phyloP scores from a whole-genome alignment of 1,140 invertebrate species.

The Palaemon carinicauda region DNA sequence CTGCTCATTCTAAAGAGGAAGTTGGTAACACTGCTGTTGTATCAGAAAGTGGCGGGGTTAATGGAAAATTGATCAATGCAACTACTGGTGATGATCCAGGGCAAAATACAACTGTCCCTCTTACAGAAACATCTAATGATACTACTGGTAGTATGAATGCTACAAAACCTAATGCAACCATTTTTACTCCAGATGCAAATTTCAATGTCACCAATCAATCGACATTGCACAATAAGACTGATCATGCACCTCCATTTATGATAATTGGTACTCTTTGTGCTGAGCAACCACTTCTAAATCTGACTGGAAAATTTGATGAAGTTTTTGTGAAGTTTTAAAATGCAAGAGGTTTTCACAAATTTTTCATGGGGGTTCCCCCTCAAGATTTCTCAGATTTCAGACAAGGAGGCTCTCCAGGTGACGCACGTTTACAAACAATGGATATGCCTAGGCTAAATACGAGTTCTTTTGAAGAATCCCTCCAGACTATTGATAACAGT shows the following conservation, averaged over 20 bases:
- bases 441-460: not conserved
- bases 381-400: conserved; percentile 31
- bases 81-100: no score
- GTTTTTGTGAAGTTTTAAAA: no score
- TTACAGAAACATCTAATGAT: no score
- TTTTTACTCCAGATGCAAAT: no score
- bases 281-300: not conserved
- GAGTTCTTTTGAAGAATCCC: not conserved
- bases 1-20: no score
- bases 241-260: not conserved
- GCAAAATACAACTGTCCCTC: no score
- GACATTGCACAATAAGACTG: not conserved
- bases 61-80: not conserved
- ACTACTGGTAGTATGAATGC: no score
- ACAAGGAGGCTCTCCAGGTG: conserved; percentile 38
- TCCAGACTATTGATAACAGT: no score
- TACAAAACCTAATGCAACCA: no score
- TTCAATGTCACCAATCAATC: not conserved
- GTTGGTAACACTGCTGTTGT: not conserved
- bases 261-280: not conserved
- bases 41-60: not conserved
- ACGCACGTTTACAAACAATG: conserved; percentile 13
- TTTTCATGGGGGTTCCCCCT: not conserved
- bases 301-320: no score
- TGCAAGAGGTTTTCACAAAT: conserved; percentile 18